These are phyloP conservation scores for Danionella cerebrum DNA, from an alignment of 2,113 vertebrate genomes.

Conservation along the genomic window DNA sequence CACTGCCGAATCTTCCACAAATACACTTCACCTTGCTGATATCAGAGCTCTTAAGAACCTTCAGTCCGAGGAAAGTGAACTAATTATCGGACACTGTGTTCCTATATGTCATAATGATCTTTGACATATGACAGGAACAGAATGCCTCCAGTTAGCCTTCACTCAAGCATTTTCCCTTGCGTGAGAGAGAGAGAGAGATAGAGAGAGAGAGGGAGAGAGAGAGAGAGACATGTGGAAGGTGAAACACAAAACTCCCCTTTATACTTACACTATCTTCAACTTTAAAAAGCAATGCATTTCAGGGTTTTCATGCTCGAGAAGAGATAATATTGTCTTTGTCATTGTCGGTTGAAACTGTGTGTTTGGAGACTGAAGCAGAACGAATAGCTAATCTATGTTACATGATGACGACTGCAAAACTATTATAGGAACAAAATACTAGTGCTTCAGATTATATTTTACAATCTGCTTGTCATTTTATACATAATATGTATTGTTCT, in stretches of 20 bases:
- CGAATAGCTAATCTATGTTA: neutral
- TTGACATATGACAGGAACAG: conserved; percentile 7
- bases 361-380: neutral
- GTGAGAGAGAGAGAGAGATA: neutral
- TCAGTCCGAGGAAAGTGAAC: neutral
- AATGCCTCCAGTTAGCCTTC: neutral
- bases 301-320: neutral
- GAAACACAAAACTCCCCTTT: neutral
- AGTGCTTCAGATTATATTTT: conserved; percentile 44
- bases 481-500: conserved; percentile 40
- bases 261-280: conserved; percentile 8
- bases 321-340: conserved; percentile 10
- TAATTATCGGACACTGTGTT: neutral
- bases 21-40: conserved; percentile 8
- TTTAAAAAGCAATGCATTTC: neutral
- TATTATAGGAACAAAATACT: conserved; percentile 21
- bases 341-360: conserved; percentile 13
- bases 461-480: conserved; percentile 38
- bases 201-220: neutral
- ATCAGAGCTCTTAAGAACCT: conserved; percentile 39
- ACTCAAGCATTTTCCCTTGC: neutral
- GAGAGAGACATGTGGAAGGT: neutral
- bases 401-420: conserved; percentile 32
- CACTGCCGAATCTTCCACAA: neutral
- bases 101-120: neutral